A percentile compares a stretch with the other conserved stretches of the same genome.
Evolutionary conservation across 2,797 vertebrate genomes (phyloP).

Genomic region (Clarias pachynema): DNA sequence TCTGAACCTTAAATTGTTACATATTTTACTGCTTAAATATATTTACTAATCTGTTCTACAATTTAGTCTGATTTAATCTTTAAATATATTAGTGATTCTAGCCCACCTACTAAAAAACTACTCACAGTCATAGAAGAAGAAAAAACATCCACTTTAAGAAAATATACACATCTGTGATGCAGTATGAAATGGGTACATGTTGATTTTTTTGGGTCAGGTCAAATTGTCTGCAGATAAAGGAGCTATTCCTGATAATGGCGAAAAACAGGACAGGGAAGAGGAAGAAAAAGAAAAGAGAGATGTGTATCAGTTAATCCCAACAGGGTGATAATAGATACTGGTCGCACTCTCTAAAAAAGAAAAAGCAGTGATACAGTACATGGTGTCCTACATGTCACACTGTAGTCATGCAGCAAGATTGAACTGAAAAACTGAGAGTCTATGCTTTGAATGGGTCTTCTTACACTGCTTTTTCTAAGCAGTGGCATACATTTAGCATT

Average conservation of each 20-base stretch:
- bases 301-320: constrained; percentile 64
- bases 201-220: constrained; percentile 75
- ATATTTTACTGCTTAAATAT: too few species aligned
- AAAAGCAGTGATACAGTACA: constrained; percentile 60
- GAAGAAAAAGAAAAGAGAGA: constrained; percentile 60
- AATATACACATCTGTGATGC: constrained; percentile 18
- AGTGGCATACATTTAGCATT: background rate
- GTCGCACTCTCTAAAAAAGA: constrained; percentile 51
- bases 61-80: background rate
- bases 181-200: constrained; percentile 59
- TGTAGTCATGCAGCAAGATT: background rate
- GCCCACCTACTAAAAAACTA: background rate
- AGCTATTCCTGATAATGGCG: constrained; percentile 66
- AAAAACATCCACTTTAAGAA: background rate
- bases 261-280: constrained; percentile 63
- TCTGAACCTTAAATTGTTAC: background rate
- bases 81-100: background rate
- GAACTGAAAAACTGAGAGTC: background rate
- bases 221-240: constrained; percentile 67
- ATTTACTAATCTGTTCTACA: background rate
- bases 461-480: background rate
- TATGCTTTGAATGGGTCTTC: constrained; percentile 3
- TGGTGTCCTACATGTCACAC: constrained; percentile 65
- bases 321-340: constrained; percentile 65
- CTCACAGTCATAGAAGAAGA: background rate